phyloP scores from a whole-genome alignment of 2,113 vertebrate species.

The Fregetta grallaria region DNA sequence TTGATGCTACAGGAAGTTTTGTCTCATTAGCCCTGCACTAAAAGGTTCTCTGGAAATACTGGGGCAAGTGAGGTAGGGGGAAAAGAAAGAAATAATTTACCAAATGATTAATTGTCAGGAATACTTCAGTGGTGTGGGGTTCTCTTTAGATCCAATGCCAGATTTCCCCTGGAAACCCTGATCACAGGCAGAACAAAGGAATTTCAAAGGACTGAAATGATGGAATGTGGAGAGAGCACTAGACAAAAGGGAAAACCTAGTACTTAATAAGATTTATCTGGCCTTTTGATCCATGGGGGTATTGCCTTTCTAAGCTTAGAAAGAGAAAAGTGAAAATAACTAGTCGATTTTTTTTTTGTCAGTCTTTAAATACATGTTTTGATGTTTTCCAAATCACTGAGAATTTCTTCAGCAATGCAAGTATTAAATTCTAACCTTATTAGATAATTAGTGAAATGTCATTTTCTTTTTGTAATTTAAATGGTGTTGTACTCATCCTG shows the following conservation, averaged over 20 bases:
- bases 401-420: not conserved
- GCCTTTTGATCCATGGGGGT: slow-evolving; percentile 43
- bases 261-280: slow-evolving; percentile 73
- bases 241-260: slow-evolving; percentile 64
- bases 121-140: slow-evolving; percentile 48
- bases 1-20: not conserved
- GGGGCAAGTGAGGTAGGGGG: not conserved
- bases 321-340: slow-evolving; percentile 1
- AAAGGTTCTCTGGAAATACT: slow-evolving; percentile 43
- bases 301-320: slow-evolving; percentile 30
- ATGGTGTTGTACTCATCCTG: not conserved
- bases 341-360: not conserved
- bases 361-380: not conserved
- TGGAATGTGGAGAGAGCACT: slow-evolving; percentile 65
- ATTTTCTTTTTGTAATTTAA: not conserved
- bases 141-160: slow-evolving; percentile 74
- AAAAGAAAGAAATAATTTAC: slow-evolving; percentile 48
- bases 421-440: not conserved
- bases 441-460: not conserved
- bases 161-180: slow-evolving; percentile 61
- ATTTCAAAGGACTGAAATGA: slow-evolving; percentile 68
- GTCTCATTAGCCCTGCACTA: not conserved
- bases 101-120: slow-evolving; percentile 68
- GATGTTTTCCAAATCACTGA: not conserved
- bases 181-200: slow-evolving; percentile 71